phyloP scores from a whole-genome alignment of 2,888 invertebrate species.

The Troides aeacus region DNA sequence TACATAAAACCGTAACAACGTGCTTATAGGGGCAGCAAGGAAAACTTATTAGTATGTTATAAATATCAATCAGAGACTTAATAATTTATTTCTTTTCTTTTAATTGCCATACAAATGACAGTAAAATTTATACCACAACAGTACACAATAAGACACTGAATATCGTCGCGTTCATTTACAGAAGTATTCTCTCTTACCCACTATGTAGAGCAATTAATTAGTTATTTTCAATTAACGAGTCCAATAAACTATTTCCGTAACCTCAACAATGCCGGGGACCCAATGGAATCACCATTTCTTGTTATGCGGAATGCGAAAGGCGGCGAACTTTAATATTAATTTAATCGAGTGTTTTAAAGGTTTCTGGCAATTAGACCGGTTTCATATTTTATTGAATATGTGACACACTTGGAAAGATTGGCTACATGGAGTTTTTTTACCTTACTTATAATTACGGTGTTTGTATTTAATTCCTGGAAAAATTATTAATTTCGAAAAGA shows the following conservation, averaged over 20 bases:
- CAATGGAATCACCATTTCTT: slow-evolving; percentile 3
- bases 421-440: too few relatives aligned
- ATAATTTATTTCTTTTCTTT: too few relatives aligned
- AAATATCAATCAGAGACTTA: too few relatives aligned
- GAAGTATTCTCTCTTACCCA: background rate
- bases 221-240: background rate
- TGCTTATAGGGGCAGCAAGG: too few relatives aligned
- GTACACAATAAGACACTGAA: too few relatives aligned
- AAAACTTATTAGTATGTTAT: too few relatives aligned
- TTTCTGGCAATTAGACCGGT: slow-evolving; percentile 27
- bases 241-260: background rate
- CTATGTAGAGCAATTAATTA: background rate
- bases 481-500: background rate
- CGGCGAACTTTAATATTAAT: slow-evolving; percentile 11
- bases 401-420: too few relatives aligned
- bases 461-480: background rate
- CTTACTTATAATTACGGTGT: background rate
- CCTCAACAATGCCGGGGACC: slow-evolving; percentile 2
- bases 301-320: slow-evolving; percentile 1
- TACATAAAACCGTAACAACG: too few relatives aligned
- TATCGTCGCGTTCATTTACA: background rate
- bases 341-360: slow-evolving; percentile 19
- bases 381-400: slow-evolving; percentile 8
- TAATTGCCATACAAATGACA: too few relatives aligned
- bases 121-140: too few relatives aligned